Evolutionary conservation across 2,797 vertebrate genomes (phyloP).

Genomic region (Cynopterus sphinx): DNA sequence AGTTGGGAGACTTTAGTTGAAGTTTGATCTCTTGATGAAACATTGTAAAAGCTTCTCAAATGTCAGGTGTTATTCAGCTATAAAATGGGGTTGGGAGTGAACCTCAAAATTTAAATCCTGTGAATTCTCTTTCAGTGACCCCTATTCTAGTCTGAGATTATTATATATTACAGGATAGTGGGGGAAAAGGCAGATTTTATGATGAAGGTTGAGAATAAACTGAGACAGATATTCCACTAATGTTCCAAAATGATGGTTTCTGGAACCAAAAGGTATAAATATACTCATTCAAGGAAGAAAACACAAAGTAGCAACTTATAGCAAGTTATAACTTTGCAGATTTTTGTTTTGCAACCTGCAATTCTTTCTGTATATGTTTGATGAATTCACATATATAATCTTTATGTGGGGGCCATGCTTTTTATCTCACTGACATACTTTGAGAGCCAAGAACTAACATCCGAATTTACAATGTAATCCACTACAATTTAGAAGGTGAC

Average conservation of each 20-base stretch:
- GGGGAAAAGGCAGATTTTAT: neutral
- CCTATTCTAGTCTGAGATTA: neutral
- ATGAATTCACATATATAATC: constrained; percentile 50
- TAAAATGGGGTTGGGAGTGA: neutral
- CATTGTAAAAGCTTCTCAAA: neutral
- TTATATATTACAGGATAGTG: neutral
- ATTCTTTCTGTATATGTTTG: constrained; percentile 58
- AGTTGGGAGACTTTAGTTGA: neutral
- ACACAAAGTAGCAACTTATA: neutral
- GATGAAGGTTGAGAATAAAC: neutral
- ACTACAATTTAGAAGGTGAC: neutral
- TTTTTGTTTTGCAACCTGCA: constrained; percentile 49
- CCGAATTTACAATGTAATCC: constrained; percentile 53
- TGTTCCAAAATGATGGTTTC: neutral
- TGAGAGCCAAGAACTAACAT: constrained; percentile 19
- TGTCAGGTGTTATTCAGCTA: neutral
- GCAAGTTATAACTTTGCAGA: neutral
- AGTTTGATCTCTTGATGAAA: neutral
- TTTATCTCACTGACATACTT: constrained; percentile 35
- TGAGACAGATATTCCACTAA: neutral
- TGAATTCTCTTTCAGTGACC: neutral
- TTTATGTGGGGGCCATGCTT: neutral
- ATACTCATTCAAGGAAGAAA: neutral
- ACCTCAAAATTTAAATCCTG: neutral
- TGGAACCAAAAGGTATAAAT: neutral